A percentile compares a stretch with the other conserved stretches of the same genome.
phyloP scores from a whole-genome alignment of 2,797 vertebrate species.

The Spea hammondii region DNA sequence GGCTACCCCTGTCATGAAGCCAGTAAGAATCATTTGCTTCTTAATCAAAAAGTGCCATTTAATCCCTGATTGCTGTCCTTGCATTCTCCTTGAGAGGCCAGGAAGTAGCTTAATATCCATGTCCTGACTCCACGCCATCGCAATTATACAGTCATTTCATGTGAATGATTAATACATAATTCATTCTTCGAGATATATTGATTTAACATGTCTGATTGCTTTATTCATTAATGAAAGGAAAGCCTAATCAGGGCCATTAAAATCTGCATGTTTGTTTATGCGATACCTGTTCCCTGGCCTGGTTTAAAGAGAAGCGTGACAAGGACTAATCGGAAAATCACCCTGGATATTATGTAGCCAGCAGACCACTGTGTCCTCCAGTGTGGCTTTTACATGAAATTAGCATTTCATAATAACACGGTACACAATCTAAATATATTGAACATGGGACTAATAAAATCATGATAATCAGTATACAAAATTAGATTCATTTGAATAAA shows the following conservation, averaged over 20 bases:
- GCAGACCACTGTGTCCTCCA: neutral
- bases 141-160: conserved; percentile 15
- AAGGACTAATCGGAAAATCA: conserved; percentile 10
- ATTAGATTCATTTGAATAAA: too few species aligned
- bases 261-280: conserved; percentile 34
- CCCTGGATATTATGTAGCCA: neutral
- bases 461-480: too few species aligned
- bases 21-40: neutral
- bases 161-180: conserved; percentile 36
- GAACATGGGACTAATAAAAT: too few species aligned
- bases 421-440: too few species aligned
- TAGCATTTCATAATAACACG: neutral
- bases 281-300: conserved; percentile 14
- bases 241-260: conserved; percentile 6
- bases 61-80: conserved; percentile 11
- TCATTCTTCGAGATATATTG: conserved; percentile 37
- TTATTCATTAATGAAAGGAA: conserved; percentile 38
- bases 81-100: conserved; percentile 23
- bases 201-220: conserved; percentile 31
- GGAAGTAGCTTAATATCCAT: neutral
- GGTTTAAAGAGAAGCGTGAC: neutral
- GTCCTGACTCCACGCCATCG: conserved; percentile 6
- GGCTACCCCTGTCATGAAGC: too few species aligned
- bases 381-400: conserved; percentile 9
- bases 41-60: neutral